Base-by-base conservation (phyloP, 2,113 vertebrate species). In the Syngnathus floridae region DNA sequence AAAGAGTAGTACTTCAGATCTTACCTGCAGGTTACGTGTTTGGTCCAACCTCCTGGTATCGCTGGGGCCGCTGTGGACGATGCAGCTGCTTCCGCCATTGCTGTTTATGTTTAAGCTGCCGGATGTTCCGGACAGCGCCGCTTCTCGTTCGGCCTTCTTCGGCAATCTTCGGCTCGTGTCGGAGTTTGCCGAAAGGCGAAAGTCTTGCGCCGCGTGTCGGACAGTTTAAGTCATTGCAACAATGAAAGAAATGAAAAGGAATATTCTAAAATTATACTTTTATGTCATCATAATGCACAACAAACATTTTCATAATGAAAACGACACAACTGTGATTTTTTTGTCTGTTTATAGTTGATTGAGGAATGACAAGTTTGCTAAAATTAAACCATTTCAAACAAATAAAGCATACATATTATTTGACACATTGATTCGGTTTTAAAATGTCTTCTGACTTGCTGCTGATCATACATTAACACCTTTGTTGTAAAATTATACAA, bases 31-130 rank as follows among this genome's bases (percentile, higher is more conserved):
- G 90, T 89, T 79, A 92, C 91, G 89, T 92, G 83, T 85, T 92
- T 92, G 40, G 91, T 92, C 91, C 91, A 92, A 68, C 90, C 88
- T 87, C 89, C 91, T 64, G 85, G 75, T 64, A 76, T 80, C 79
- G 81, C 67, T 74, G 87, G 67, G 84, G 88, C 85, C 79, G 84
- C 87, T 79, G 88, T 80, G 68, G 87, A 84, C 76, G 87, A 78
- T 75, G 83, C 91, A 82, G 90, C 90, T 89, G 91, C 91, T 90
- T 91, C 91, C 90, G 91, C 91, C 91, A 92, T 92, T 87, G 88
- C 90, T 92, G 91, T 92, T 92, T 91, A 92, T 92, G 89, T 91
- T 90, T 76, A 83, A 84, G 72, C 69, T 72, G 83, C 89, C 90
- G 90, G 91, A 90, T 88, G 82, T 91, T 90, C 90, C 89, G 89